Evolutionary conservation across 1,140 invertebrate species (phyloP).

Genomic region (Drosophila pectinifera): DNA sequence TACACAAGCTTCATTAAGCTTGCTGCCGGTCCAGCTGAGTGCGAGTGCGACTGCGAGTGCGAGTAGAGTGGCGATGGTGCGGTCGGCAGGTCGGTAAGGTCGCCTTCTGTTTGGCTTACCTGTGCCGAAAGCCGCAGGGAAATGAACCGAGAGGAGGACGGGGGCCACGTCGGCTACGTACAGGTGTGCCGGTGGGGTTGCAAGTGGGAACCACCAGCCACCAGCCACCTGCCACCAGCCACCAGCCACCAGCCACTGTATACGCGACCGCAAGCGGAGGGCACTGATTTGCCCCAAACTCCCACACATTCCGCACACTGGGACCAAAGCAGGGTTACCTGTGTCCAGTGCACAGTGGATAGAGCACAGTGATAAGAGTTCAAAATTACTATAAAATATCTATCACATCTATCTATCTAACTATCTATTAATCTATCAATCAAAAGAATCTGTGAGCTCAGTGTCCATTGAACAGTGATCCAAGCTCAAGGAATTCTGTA

Average conservation of each 20-base stretch:
- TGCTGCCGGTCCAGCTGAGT: conserved; percentile 21
- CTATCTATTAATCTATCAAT: too few species aligned
- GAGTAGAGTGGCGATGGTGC: conserved; percentile 23
- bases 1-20: conserved; percentile 82
- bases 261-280: conserved; percentile 29
- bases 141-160: conserved; percentile 27
- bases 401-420: too few species aligned
- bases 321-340: neutral
- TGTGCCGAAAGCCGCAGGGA: conserved; percentile 44
- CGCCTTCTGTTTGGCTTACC: conserved; percentile 31
- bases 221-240: too few species aligned
- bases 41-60: conserved; percentile 8
- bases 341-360: too few species aligned
- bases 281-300: neutral
- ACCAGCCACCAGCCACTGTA: conserved; percentile 26
- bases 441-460: too few species aligned
- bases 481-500: too few species aligned
- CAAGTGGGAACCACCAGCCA: conserved; percentile 5
- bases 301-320: neutral
- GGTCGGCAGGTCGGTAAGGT: conserved; percentile 21
- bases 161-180: neutral
- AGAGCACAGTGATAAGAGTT: too few species aligned
- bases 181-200: conserved; percentile 6
- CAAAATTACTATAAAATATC: too few species aligned
- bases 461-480: too few species aligned